These are phyloP conservation scores for Catocala fraxini DNA, from an alignment of 2,888 invertebrate genomes.

Conservation along the genomic window DNA sequence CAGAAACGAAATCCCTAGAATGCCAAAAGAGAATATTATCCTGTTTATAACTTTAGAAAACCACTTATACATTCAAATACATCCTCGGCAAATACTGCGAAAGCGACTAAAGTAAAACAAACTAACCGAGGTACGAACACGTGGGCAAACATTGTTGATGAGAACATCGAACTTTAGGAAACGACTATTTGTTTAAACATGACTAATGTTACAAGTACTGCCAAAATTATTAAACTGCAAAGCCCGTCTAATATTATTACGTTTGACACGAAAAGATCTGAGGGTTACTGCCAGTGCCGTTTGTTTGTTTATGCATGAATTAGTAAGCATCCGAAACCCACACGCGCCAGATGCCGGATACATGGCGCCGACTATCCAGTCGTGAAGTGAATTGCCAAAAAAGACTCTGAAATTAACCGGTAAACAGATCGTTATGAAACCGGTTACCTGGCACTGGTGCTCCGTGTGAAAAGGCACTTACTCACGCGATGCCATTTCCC, in stretches of 20 bases:
- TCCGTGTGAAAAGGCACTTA: too few species aligned
- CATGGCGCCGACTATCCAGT: too few species aligned
- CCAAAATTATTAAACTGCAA: constrained; percentile 8
- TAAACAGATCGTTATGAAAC: too few species aligned
- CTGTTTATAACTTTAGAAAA: constrained; percentile 17
- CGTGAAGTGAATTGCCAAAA: too few species aligned
- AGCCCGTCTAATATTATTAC: constrained; percentile 5
- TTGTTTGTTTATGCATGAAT: constrained; percentile 1
- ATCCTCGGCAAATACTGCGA: constrained; percentile 34
- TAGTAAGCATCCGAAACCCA: constrained; percentile 6
- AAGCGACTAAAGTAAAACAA: constrained; percentile 28
- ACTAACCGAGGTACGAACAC: constrained; percentile 25
- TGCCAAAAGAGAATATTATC: not conserved
- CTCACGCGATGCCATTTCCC: too few species aligned
- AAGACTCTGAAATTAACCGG: too few species aligned
- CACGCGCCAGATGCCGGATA: too few species aligned
- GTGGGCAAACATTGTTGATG: constrained; percentile 30
- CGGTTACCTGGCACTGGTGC: too few species aligned
- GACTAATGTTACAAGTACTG: not conserved
- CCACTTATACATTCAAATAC: constrained; percentile 19
- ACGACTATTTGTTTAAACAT: not conserved
- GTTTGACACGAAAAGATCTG: not conserved
- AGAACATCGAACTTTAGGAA: constrained; percentile 25
- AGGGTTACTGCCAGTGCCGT: not conserved
- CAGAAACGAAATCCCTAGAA: too few species aligned